Evolutionary conservation across 2,113 vertebrate species (phyloP).

Genomic region (Chlamydotis undulata): DNA sequence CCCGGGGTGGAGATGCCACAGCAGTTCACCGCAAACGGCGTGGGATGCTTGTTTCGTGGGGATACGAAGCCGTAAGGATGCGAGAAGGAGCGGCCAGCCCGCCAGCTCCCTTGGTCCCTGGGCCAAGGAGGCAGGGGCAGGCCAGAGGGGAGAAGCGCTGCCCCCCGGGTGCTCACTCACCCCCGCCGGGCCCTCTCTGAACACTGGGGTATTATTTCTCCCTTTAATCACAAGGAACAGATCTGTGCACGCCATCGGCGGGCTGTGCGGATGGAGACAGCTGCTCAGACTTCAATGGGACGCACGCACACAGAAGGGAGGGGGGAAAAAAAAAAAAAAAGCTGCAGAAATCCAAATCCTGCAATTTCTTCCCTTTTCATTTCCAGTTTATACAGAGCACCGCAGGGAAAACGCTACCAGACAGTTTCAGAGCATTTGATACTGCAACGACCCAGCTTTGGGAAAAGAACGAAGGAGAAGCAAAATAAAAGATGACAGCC

Average conservation of each 20-base stretch:
- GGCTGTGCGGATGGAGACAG: slow-evolving; percentile 17
- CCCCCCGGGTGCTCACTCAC: background rate
- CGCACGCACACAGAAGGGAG: background rate
- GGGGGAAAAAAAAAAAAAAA: background rate
- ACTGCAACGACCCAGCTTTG: slow-evolving; percentile 37
- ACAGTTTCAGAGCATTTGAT: slow-evolving; percentile 56
- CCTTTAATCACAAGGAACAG: slow-evolving; percentile 47
- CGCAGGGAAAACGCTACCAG: slow-evolving; percentile 55
- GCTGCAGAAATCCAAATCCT: slow-evolving; percentile 43
- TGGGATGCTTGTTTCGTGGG: fast-evolving
- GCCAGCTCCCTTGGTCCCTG: background rate
- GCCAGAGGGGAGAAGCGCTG: background rate
- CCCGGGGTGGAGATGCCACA: background rate
- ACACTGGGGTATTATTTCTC: slow-evolving; percentile 53
- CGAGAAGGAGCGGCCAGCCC: background rate
- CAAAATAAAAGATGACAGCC: slow-evolving; percentile 65
- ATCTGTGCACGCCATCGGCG: slow-evolving; percentile 45
- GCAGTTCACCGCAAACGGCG: fast-evolving
- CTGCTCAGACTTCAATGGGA: slow-evolving; percentile 55
- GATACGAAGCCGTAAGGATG: background rate
- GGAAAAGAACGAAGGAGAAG: slow-evolving; percentile 45
- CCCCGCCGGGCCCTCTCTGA: background rate
- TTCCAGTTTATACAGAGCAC: slow-evolving; percentile 37
- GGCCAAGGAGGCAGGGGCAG: background rate
- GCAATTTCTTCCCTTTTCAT: slow-evolving; percentile 52